Evolutionary conservation across 2,888 invertebrate species (phyloP).

Genomic region (Drosophila putrida): DNA sequence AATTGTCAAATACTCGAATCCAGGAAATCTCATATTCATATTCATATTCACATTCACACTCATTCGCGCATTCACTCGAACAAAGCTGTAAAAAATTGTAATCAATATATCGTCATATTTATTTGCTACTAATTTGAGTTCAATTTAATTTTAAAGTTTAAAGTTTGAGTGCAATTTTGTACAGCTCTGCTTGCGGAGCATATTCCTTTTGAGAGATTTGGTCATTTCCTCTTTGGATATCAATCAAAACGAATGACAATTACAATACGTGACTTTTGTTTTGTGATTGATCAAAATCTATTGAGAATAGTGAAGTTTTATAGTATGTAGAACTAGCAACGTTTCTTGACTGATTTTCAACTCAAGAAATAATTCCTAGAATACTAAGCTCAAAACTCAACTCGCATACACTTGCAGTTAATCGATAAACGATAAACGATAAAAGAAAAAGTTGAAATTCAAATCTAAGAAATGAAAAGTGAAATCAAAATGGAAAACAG

Average conservation of each 20-base stretch:
- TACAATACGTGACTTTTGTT: constrained; percentile 52
- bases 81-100: background rate
- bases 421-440: constrained; percentile 16
- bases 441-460: constrained; percentile 22
- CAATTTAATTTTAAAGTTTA: too few relatives aligned
- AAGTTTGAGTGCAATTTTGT: too few relatives aligned
- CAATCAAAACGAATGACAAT: constrained; percentile 67
- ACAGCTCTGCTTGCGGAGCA: background rate
- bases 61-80: background rate
- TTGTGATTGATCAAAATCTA: constrained; percentile 20
- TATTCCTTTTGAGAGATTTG: constrained; percentile 33
- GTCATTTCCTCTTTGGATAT: constrained; percentile 28
- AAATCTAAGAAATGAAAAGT: constrained; percentile 19
- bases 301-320: constrained; percentile 12
- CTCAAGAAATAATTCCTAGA: constrained; percentile 48
- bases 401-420: constrained; percentile 45
- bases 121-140: too few relatives aligned
- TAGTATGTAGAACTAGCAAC: constrained; percentile 82
- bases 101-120: too few relatives aligned
- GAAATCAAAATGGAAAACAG: constrained; percentile 2
- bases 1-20: constrained; percentile 18
- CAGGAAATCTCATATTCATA: constrained; percentile 8
- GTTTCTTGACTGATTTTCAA: constrained; percentile 66
- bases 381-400: constrained; percentile 37
- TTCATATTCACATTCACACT: background rate